Evolutionary conservation across 1,140 invertebrate genomes (phyloP), one percentile per base, ranked within the genome.

Genomic region (Trissolcus basalis): DNA sequence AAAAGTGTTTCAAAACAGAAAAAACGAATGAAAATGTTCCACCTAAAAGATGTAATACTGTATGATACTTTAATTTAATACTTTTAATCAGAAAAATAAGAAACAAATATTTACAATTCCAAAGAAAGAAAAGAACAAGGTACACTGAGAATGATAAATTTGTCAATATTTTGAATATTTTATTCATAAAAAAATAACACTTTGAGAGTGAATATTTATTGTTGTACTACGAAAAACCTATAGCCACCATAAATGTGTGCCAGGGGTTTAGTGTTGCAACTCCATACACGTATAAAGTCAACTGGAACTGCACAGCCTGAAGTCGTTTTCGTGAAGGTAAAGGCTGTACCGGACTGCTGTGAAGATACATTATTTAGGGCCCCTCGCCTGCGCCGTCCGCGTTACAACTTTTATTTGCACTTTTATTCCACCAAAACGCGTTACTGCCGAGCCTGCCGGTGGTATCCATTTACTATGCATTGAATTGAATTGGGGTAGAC

Each of bases 401-500:
- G 77, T 67, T 82, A 81, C 80, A 82, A 83, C 70, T 83, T 83
- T 85, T 83, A 83, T 83, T 80, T 82, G 77, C 79, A 77, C 79
- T 80, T 83, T 79, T 80, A 78, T 82, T 77, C 60, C 60, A 44
- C 56, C 50, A 81, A 80, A 80, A 81, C 68, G 72, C 72, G 77
- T 81, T 82, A 81, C 73, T 69, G 56, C 67, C 74, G 60, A 76
- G 65, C 61, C 78, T 61, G 36, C 41, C 60, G 68, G 69, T 63
- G 48, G 54, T 64, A 76, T 79, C 77, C 78, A 84, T 85, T 85
- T 82, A 69, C 82, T 85, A 85, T 85, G 82, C 83, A 85, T 85
- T 85, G 82, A 83, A 85, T 84, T 84, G 81, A 83, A 85, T 85
- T 83, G 75, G 59, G 71, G 63, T 65, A 70, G 65, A 75, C 65